Evolutionary conservation across 35 echinoderm and acorn worm species (phyloP).

Genomic region (Amphiura filiformis): DNA sequence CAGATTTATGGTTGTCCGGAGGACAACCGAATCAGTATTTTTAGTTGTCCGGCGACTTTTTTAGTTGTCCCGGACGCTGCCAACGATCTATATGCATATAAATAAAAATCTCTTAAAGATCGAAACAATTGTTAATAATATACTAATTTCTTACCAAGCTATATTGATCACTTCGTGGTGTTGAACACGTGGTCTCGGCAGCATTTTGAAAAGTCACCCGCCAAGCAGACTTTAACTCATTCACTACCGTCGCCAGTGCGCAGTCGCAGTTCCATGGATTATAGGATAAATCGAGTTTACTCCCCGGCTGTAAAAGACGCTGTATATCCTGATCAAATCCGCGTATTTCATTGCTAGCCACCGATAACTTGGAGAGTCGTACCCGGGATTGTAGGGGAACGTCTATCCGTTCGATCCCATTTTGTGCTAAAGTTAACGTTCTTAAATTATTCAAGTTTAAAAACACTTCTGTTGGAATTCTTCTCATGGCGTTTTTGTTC

Average conservation of each 20-base stretch:
- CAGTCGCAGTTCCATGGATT: conserved; percentile 56
- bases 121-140: no score
- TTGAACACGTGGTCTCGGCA: conserved; percentile 9
- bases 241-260: background rate
- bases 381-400: background rate
- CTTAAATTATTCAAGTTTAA: conserved; percentile 14
- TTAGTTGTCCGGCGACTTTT: no score
- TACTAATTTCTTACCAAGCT: no score
- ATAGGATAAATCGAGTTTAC: conserved; percentile 22
- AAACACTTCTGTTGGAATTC: background rate
- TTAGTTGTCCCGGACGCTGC: no score
- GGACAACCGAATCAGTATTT: no score
- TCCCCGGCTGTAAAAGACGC: conserved; percentile 18
- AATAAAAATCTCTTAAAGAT: no score
- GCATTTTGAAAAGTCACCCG: conserved; percentile 25
- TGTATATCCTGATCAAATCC: background rate
- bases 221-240: background rate
- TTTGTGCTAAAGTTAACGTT: conserved; percentile 22
- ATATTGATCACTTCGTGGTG: no score
- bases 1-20: no score
- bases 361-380: conserved; percentile 18
- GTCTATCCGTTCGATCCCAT: background rate
- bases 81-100: no score
- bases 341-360: conserved; percentile 23
- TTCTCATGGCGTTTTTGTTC: conserved; percentile 14